Percentiles rank a stretch among this genome's conserved stretches.
phyloP scores from a whole-genome alignment of 2,888 invertebrate genomes.

The Cephus spinipes region DNA sequence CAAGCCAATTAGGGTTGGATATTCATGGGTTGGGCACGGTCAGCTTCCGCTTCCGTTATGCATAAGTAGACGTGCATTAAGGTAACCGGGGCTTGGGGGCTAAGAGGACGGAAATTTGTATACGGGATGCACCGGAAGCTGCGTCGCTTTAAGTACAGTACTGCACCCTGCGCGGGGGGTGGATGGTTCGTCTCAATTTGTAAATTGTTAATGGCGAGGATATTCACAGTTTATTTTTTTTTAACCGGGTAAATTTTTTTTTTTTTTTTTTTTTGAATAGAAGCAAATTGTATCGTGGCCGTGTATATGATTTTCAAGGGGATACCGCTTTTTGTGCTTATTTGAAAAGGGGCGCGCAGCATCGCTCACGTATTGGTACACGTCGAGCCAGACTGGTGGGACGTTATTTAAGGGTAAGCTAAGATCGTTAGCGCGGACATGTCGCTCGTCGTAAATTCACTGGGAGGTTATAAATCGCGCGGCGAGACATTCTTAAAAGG shows the following conservation, averaged over 20 bases:
- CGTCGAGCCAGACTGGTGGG: neutral
- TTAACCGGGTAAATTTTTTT: neutral
- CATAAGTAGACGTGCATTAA: neutral
- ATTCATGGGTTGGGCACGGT: conserved; percentile 7
- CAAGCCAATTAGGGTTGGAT: conserved; percentile 13
- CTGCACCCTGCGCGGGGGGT: too few species aligned
- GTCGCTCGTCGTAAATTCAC: conserved; percentile 36
- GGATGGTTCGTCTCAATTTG: neutral
- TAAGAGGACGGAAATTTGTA: neutral
- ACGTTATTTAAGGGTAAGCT: neutral
- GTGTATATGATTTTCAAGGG: too few species aligned
- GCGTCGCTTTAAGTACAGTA: neutral
- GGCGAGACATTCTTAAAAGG: conserved; percentile 26
- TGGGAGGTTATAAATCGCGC: conserved; percentile 31
- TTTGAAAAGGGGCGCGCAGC: too few species aligned
- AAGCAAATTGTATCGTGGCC: neutral
- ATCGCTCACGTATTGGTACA: neutral
- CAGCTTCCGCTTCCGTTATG: neutral
- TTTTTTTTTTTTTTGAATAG: neutral
- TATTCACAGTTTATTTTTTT: too few species aligned
- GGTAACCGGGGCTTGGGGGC: neutral
- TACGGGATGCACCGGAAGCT: neutral
- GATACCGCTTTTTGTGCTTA: too few species aligned
- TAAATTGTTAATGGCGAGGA: neutral
- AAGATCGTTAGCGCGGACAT: conserved; percentile 25